A percentile compares a stretch with the other conserved stretches of the same genome.
These are phyloP conservation scores for Melangyna quadrimaculata DNA, from an alignment of 2,888 invertebrate species.

Conservation along the genomic window DNA sequence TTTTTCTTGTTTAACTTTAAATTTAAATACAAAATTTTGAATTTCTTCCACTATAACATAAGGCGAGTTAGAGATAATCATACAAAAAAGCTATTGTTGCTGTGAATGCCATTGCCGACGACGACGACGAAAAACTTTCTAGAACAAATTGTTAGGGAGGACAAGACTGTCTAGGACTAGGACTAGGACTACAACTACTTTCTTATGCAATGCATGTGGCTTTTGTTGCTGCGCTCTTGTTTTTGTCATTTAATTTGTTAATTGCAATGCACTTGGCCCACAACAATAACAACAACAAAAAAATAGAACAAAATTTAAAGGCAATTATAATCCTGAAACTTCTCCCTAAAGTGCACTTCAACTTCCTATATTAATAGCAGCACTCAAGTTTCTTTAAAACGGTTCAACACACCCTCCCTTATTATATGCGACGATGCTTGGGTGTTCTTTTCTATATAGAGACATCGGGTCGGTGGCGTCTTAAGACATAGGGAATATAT, in stretches of 20 bases:
- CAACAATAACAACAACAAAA: not conserved
- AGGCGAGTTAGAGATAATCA: not conserved
- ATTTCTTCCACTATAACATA: not conserved
- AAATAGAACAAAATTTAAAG: conserved; percentile 12
- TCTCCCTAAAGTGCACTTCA: conserved; percentile 34
- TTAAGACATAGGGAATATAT: conserved; percentile 25
- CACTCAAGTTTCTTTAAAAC: conserved; percentile 27
- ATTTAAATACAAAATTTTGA: conserved; percentile 16
- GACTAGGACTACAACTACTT: too few species aligned
- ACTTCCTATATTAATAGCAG: conserved; percentile 27
- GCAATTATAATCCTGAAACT: conserved; percentile 42
- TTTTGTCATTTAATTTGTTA: conserved; percentile 50
- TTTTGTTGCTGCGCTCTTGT: conserved; percentile 16
- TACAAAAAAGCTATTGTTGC: not conserved
- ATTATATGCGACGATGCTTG: not conserved
- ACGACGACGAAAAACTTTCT: not conserved
- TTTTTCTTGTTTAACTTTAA: not conserved
- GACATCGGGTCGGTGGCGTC: not conserved
- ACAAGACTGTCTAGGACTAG: conserved; percentile 15
- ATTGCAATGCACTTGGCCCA: conserved; percentile 43
- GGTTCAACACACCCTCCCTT: conserved; percentile 13
- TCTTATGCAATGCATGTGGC: not conserved
- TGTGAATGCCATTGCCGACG: conserved; percentile 24
- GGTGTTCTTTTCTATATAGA: not conserved
- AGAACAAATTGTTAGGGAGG: conserved; percentile 15